These are phyloP conservation scores for Beris morrisii DNA, from an alignment of 2,888 invertebrate genomes.

Conservation along the genomic window DNA sequence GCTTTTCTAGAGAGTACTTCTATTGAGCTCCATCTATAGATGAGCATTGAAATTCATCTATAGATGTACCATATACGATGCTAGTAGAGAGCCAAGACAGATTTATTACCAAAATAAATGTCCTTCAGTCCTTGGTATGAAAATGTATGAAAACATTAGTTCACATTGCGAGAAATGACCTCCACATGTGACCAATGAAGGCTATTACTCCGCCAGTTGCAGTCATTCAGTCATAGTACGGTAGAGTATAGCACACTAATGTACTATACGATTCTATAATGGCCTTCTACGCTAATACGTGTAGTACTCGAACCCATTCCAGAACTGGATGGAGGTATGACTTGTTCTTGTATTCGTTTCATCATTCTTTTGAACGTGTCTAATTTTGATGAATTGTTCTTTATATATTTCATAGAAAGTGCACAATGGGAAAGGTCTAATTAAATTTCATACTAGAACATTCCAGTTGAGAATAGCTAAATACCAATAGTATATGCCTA, in stretches of 20 bases:
- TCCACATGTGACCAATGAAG: constrained; percentile 14
- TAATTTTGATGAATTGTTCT: constrained; percentile 31
- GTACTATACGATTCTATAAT: not conserved
- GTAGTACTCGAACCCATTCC: no score
- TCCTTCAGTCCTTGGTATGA: constrained; percentile 27
- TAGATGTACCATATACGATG: no score
- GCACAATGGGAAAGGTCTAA: constrained; percentile 19
- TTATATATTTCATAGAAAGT: constrained; percentile 22
- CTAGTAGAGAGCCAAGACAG: not conserved
- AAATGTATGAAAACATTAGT: constrained; percentile 25
- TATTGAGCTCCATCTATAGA: no score
- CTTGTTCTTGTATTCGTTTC: no score
- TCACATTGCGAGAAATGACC: constrained; percentile 15
- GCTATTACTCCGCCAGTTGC: constrained; percentile 12
- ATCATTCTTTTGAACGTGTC: not conserved
- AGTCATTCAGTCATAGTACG: constrained; percentile 7
- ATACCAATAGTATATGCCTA: no score
- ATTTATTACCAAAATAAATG: constrained; percentile 30
- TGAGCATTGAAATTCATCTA: no score
- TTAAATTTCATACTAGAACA: constrained; percentile 19
- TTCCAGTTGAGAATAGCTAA: constrained; percentile 1
- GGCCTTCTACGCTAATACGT: no score
- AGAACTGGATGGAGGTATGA: no score
- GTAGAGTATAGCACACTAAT: not conserved
- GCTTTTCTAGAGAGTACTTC: no score